A percentile compares a stretch with the other conserved stretches of the same genome.
phyloP scores from a whole-genome alignment of 2,797 vertebrate genomes.

The Atherinosoma microstoma region DNA sequence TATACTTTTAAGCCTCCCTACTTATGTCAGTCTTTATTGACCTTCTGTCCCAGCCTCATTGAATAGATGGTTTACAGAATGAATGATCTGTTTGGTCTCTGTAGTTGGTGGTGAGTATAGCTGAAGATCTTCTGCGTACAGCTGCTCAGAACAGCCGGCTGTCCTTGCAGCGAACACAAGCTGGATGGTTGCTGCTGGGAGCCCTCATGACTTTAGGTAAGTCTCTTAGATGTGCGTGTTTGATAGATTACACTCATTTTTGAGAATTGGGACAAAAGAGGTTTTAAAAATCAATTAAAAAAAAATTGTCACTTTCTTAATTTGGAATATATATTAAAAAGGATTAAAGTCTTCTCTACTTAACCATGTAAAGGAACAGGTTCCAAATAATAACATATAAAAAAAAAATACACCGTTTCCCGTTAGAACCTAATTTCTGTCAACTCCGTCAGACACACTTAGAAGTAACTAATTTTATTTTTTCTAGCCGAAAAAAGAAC shows the following conservation, averaged over 20 bases:
- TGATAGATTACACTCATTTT: not conserved
- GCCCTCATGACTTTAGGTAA: conserved; percentile 98
- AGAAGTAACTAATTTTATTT: no score
- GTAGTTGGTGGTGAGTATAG: conserved; percentile 98
- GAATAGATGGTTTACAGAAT: not conserved
- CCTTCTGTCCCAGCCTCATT: not conserved
- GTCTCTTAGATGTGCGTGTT: conserved; percentile 27
- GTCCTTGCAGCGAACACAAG: conserved; percentile 96
- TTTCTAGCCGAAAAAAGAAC: no score
- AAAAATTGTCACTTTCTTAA: no score
- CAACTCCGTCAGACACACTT: no score
- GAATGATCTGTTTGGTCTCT: conserved; percentile 35
- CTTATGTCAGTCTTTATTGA: not conserved
- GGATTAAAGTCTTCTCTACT: no score
- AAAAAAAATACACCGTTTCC: no score
- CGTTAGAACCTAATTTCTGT: no score
- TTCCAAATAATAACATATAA: no score
- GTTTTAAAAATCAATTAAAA: no score
- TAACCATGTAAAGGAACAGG: no score
- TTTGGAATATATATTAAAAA: no score
- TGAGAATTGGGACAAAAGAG: no score
- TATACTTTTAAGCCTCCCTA: not conserved
- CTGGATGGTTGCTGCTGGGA: conserved; percentile 97
- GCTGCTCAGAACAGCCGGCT: conserved; percentile 97
- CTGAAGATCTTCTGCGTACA: conserved; percentile 95